A percentile compares a stretch with the other conserved stretches of the same genome.
Conservation (phyloP, 2,888 invertebrate species). For the Caenorhabditis afra region DNA sequence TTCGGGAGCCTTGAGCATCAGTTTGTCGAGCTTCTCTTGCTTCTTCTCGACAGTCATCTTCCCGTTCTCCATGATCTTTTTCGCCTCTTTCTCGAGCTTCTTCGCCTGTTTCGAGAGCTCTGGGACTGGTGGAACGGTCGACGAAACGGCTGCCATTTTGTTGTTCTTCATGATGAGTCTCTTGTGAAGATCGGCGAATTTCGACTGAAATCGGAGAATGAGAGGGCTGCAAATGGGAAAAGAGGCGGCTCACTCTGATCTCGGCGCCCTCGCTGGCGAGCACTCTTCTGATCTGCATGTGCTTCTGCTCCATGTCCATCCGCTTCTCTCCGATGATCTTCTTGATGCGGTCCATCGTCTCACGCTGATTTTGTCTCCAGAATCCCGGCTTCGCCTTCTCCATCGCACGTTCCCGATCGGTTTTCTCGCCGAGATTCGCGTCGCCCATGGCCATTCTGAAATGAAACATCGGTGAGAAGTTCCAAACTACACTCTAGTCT, state of each 20-base stretch:
- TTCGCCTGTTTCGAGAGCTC: conserved; percentile 38
- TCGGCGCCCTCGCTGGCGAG: conserved; percentile 28
- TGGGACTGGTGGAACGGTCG: conserved; percentile 13
- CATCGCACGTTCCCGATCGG: conserved; percentile 48
- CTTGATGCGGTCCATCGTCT: conserved; percentile 48
- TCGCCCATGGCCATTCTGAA: conserved; percentile 29
- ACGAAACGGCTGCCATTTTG: conserved; percentile 22
- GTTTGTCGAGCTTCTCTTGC: conserved; percentile 50
- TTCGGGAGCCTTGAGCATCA: conserved; percentile 55
- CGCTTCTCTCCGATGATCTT: conserved; percentile 34
- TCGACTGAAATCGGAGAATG: conserved; percentile 32
- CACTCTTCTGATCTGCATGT: conserved; percentile 42
- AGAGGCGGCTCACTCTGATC: conserved; percentile 35
- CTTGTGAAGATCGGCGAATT: conserved; percentile 57
- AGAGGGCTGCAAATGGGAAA: background rate
- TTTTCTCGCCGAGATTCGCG: conserved; percentile 39
- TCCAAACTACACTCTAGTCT: too few species aligned
- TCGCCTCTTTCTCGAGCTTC: conserved; percentile 44
- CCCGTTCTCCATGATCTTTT: conserved; percentile 44
- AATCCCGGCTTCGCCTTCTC: conserved; percentile 55
- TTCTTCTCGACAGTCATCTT: conserved; percentile 53
- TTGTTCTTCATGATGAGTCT: conserved; percentile 53
- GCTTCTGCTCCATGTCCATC: conserved; percentile 53
- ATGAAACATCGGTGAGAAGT: background rate
- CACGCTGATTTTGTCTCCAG: conserved; percentile 48